A percentile compares a stretch with the other conserved stretches of the same genome.
Evolutionary conservation across 1,140 invertebrate genomes (phyloP).

Genomic region (Drosophila athabasca): DNA sequence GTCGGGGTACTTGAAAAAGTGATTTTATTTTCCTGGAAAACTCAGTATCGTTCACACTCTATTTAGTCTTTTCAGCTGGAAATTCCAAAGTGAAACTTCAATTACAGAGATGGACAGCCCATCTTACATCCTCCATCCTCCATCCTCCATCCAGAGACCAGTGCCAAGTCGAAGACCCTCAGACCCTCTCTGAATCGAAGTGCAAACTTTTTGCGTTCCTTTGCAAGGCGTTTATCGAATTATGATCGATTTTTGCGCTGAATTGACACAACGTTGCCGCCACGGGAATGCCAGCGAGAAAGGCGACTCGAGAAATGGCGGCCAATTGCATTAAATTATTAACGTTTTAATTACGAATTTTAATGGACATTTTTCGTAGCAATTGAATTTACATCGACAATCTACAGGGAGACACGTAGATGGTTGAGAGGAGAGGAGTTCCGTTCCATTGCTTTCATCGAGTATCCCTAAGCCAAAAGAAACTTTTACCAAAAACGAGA

Average conservation of each 20-base stretch:
- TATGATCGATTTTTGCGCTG: constrained; percentile 69
- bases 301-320: constrained; percentile 56
- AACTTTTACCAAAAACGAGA: constrained; percentile 10
- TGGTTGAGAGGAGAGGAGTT: background rate
- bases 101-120: background rate
- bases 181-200: background rate
- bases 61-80: constrained; percentile 1
- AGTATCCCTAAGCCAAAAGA: too few species aligned
- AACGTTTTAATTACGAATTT: constrained; percentile 75
- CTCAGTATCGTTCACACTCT: constrained; percentile 4
- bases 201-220: constrained; percentile 19
- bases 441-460: background rate
- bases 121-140: background rate
- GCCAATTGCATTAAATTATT: constrained; percentile 78
- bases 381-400: constrained; percentile 59
- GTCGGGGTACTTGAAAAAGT: constrained; percentile 11
- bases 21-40: constrained; percentile 8
- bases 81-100: constrained; percentile 23
- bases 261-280: constrained; percentile 27
- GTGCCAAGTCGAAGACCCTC: constrained; percentile 1
- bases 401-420: constrained; percentile 14
- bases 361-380: constrained; percentile 66
- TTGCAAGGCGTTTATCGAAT: constrained; percentile 65
- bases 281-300: background rate
- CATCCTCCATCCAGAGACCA: background rate